Evolutionary conservation across 2,888 invertebrate species (phyloP).

Genomic region (Megalurothrips usitatus): DNA sequence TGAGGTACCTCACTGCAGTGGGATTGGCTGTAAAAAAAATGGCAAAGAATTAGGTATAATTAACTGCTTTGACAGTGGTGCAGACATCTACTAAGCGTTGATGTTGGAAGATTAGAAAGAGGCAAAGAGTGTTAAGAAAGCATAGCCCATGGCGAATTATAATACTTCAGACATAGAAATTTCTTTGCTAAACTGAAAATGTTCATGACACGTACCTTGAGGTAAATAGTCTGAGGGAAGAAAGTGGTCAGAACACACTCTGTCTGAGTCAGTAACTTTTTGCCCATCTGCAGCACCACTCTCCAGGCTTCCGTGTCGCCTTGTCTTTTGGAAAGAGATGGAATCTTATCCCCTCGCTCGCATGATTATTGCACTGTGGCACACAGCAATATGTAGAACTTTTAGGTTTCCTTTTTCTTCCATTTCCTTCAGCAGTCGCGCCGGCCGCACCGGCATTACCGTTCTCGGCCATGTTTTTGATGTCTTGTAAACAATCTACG

Average conservation of each 20-base stretch:
- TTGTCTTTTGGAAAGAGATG: neutral
- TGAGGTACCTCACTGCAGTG: neutral
- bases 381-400: neutral
- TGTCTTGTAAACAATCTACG: too few species aligned
- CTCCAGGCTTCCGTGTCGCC: neutral
- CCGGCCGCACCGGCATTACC: too few species aligned
- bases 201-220: slow-evolving; percentile 1
- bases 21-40: neutral
- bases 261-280: neutral
- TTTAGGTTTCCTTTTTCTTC: neutral
- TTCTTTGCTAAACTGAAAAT: too few species aligned
- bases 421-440: too few species aligned
- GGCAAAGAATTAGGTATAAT: neutral
- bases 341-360: neutral
- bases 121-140: too few species aligned
- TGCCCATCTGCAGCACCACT: neutral
- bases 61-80: neutral
- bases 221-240: neutral
- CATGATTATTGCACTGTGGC: neutral
- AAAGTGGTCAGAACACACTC: neutral
- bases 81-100: too few species aligned
- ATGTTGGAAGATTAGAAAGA: too few species aligned
- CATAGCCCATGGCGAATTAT: too few species aligned
- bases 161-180: too few species aligned
- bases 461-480: too few species aligned